Evolutionary conservation across 2,113 vertebrate genomes (phyloP), one percentile per base, ranked within the genome.

Genomic region (Mus spicilegus): DNA sequence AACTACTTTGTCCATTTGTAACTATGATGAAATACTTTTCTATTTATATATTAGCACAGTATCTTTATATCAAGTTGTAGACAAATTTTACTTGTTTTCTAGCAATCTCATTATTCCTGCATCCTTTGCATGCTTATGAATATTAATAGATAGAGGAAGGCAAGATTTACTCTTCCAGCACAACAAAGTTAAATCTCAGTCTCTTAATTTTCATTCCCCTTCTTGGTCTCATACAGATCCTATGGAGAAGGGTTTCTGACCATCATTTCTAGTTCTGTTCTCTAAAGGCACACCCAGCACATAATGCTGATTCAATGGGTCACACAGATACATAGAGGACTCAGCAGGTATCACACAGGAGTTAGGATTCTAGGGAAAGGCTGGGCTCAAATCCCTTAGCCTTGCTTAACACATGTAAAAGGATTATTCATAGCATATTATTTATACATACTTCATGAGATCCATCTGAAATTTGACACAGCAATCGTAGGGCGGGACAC

Each of bases 351-450:
- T 54, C 19, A 17, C n/a, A 63, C 36, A 56, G 4, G 58, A 49
- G 9, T 10, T 26, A 13, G 42, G 14, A 13, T 10, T 2, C 9
- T 3, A 24, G 16, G 28, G 24, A 13, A 3, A 7, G 20, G 0
- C 19, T 90, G 33, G 87, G 49, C 7, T 65, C 22, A 0, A 30
- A 19, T 61, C 19, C 13, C 19, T 28, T 22, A 54, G 2, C 12
- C 51, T 2, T 14, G 3, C 2, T 2, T 20, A 2, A 19, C 33
- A 8, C 19, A 58, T 5, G 17, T 5, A 19, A 39, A 75, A 46
- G 12, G 42, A 92, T 89, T 91, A 42, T 14, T 58, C 49, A 73
- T 58, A 56, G 10, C 3, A 6, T 89, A 72, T 58, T 58, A 36
- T 69, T 7, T 33, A 69, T 69, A 36, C 30, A 36, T 69, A 24